Evolutionary conservation across 2,888 invertebrate genomes (phyloP), one percentile per base, ranked within the genome.

Genomic region (Caenorhabditis panamensis): DNA sequence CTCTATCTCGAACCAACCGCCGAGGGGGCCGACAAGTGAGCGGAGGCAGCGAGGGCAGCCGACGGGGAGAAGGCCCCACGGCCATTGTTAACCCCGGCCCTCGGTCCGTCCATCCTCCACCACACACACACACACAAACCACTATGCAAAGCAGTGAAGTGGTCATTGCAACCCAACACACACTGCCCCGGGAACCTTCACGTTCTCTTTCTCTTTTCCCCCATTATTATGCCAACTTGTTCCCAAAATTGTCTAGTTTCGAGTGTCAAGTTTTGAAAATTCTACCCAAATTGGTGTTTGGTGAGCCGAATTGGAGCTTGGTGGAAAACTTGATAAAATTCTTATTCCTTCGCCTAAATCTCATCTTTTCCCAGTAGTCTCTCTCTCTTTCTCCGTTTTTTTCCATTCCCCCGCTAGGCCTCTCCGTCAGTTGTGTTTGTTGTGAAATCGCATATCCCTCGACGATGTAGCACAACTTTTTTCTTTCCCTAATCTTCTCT

Each of bases 21-120:
- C 24, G 64, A 51, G 54, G 62, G 9, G 62, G 16, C 53, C 59
- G 75, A 75, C 75, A 66, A 75, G 75, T 56, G 76, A 68, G 64
- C 31, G n/a, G 62, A 59, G 49, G 22, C 31, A n/a, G 44, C 20
- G 49, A 62, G 67, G 67, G 51, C 58, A 53, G 67, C 61, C 75
- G 51, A 44, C 63, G 64, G 59, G 31, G 51, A 36, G 63, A 58
- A 61, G 58, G 61, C 67, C 61, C 53, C 26, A 53, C 69, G 77
- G 77, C 69, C 69, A 77, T 77, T 77, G 77, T 77, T 77, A 77
- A 77, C 77, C 75, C 64, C 69, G 62, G 64, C 67, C 67, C 61
- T 44, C 62, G 58, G 49, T 73, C 64, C 58, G 69, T 47, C 61
- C 61, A 62, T 61, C 59, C 59, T 26, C 41, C 54, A 28, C 41